phyloP scores from a whole-genome alignment of 2,888 invertebrate genomes.

The Balanococcus diminutus region DNA sequence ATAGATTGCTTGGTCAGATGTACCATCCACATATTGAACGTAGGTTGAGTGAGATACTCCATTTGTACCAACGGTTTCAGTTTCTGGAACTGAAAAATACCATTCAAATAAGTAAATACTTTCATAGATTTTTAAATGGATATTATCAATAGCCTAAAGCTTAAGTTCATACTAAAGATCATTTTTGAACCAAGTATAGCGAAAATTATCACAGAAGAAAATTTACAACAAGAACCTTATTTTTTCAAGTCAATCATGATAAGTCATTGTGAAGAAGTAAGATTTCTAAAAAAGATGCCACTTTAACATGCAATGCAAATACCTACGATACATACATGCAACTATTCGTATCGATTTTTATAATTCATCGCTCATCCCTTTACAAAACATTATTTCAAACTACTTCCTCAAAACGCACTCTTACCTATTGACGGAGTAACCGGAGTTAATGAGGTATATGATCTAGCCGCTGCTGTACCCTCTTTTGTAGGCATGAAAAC shows the following conservation, averaged over 20 bases:
- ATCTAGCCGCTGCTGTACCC: conserved; percentile 63
- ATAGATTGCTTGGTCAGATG: conserved; percentile 67
- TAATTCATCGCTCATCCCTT: neutral
- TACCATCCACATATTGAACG: conserved; percentile 71
- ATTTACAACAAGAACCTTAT: too few species aligned
- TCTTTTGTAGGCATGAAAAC: conserved; percentile 57
- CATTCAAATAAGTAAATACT: conserved; percentile 17
- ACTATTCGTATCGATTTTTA: neutral
- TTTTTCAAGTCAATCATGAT: too few species aligned
- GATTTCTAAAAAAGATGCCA: neutral
- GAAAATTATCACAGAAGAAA: neutral
- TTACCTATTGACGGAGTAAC: conserved; percentile 60
- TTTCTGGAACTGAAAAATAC: conserved; percentile 63
- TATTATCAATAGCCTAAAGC: too few species aligned
- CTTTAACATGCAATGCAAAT: neutral
- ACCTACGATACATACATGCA: neutral
- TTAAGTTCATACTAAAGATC: too few species aligned
- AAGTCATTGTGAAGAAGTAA: too few species aligned
- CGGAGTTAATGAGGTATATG: conserved; percentile 67
- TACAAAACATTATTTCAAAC: neutral
- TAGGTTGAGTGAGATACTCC: conserved; percentile 67
- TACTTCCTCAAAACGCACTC: conserved; percentile 50
- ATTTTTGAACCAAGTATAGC: too few species aligned
- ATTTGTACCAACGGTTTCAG: conserved; percentile 65
- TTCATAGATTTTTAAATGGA: too few species aligned